Percentiles rank a stretch among this genome's conserved stretches.
phyloP scores from a whole-genome alignment of 2,113 vertebrate species.

The Sinocyclocheilus grahami region DNA sequence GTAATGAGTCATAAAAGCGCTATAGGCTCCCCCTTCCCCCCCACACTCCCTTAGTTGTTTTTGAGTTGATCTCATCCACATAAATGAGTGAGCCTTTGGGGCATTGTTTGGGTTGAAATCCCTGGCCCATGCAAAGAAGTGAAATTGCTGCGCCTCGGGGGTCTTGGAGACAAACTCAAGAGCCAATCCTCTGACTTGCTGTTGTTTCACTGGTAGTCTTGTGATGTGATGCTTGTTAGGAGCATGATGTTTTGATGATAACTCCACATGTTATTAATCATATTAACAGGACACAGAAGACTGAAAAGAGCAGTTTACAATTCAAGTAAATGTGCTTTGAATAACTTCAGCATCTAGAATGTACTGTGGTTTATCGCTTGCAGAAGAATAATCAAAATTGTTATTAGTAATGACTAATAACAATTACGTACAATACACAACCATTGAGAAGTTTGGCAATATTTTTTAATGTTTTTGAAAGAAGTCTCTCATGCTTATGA shows the following conservation, averaged over 20 bases:
- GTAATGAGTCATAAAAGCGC: constrained; percentile 91
- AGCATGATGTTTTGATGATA: constrained; percentile 39
- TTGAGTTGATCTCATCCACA: constrained; percentile 46
- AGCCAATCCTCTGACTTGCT: constrained; percentile 48
- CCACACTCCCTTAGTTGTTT: constrained; percentile 58
- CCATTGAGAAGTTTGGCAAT: not conserved
- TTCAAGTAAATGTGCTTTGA: not conserved
- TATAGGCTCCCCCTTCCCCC: constrained; percentile 74
- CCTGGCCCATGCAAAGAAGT: constrained; percentile 74
- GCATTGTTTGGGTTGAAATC: constrained; percentile 89
- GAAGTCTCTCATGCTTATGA: not conserved
- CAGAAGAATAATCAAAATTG: not conserved
- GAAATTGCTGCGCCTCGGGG: constrained; percentile 83
- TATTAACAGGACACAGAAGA: not conserved
- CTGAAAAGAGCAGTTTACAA: not conserved
- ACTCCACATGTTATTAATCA: constrained; percentile 21
- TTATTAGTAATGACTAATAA: not conserved
- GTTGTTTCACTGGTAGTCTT: constrained; percentile 45
- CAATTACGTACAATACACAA: not conserved
- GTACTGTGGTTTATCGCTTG: not conserved
- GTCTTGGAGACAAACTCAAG: constrained; percentile 90
- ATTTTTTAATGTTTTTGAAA: not conserved
- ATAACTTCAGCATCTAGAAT: not conserved
- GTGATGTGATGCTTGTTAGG: constrained; percentile 45
- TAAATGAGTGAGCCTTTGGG: constrained; percentile 83